Evolutionary conservation across 1,140 invertebrate genomes (phyloP).

Genomic region (Meloidogyne floridensis): DNA sequence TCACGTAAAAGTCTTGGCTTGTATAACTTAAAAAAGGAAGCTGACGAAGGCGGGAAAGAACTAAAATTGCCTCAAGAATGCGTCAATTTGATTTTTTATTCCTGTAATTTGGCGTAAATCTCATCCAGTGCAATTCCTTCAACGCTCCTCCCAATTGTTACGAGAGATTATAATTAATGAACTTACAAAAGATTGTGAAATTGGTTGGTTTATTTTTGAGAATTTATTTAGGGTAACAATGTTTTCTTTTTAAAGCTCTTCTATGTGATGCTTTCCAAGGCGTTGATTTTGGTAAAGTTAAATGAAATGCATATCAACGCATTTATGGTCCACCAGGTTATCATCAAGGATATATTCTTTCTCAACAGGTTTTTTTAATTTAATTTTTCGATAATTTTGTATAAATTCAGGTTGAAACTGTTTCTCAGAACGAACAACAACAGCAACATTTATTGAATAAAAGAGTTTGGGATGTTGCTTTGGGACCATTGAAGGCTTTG

Average conservation of each 20-base stretch:
- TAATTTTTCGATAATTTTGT: background rate
- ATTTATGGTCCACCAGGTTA: slow-evolving; percentile 53
- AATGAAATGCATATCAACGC: slow-evolving; percentile 30
- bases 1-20: too few species aligned
- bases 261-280: slow-evolving; percentile 71
- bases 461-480: slow-evolving; percentile 94
- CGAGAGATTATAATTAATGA: slow-evolving; percentile 72
- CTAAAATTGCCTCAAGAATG: slow-evolving; percentile 49
- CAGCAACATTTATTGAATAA: slow-evolving; percentile 59
- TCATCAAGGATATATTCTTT: slow-evolving; percentile 29
- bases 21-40: background rate
- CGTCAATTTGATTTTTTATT: slow-evolving; percentile 63
- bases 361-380: slow-evolving; percentile 34
- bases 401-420: slow-evolving; percentile 27
- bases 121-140: slow-evolving; percentile 64
- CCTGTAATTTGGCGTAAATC: slow-evolving; percentile 62
- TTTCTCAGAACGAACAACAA: slow-evolving; percentile 31
- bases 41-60: slow-evolving; percentile 20
- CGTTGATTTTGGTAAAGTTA: slow-evolving; percentile 69
- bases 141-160: slow-evolving; percentile 71
- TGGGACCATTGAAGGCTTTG: slow-evolving; percentile 86
- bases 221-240: background rate
- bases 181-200: slow-evolving; percentile 59
- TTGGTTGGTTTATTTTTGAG: slow-evolving; percentile 36
- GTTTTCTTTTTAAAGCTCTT: slow-evolving; percentile 31